Conservation (phyloP, 2,888 invertebrate genomes). For the Noctua pronuba region DNA sequence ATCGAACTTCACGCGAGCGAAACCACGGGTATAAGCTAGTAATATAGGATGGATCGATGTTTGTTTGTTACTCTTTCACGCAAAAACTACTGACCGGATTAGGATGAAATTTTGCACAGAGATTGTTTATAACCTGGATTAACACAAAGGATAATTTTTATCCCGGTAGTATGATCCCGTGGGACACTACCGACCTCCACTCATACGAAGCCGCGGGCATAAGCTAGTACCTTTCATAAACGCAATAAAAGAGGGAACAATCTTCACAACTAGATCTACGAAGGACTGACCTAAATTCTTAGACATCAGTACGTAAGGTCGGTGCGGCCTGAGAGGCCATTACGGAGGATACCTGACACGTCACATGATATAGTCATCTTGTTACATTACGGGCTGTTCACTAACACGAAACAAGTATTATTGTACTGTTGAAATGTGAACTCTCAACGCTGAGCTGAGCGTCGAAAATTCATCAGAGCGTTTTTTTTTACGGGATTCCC, state of each 20-base stretch:
- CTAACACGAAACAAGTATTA: not conserved
- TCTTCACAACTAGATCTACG: not conserved
- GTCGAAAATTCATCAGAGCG: not conserved
- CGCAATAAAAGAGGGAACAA: not conserved
- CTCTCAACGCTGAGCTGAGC: not conserved
- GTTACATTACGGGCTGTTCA: not conserved
- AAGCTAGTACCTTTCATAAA: not conserved
- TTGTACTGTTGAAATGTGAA: not conserved
- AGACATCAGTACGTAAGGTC: not conserved
- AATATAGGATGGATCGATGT: too few species aligned
- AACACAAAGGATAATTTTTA: too few species aligned
- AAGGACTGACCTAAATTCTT: conserved; percentile 7
- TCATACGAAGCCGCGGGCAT: too few species aligned
- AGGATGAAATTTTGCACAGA: too few species aligned
- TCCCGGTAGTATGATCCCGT: too few species aligned
- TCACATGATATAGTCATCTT: not conserved
- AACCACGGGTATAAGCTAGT: too few species aligned
- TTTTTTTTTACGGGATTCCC: too few species aligned
- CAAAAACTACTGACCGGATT: too few species aligned
- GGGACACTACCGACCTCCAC: too few species aligned
- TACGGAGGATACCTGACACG: conserved; percentile 8
- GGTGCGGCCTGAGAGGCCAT: not conserved
- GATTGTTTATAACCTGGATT: too few species aligned
- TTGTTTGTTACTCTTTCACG: too few species aligned
- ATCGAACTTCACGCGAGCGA: too few species aligned